Base-by-base conservation (phyloP, 2,113 vertebrate genomes). In the Menidia beryllina region DNA sequence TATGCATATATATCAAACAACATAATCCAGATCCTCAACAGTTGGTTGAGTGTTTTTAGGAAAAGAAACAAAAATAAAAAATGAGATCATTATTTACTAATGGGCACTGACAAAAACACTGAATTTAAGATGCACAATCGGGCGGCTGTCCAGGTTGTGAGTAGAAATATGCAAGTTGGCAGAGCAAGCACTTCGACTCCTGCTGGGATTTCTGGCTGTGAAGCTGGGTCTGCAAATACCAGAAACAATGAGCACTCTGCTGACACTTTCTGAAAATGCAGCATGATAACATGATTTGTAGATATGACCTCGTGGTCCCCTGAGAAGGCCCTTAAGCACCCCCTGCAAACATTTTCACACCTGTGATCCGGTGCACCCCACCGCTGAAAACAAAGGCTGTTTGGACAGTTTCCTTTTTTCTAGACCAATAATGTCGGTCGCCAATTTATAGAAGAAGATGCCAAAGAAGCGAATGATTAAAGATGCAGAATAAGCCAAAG, bases 141-240 rank as follows among this genome's bases (percentile, higher is more conserved):
- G 85, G 85, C 81, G 68, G 34, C 17, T 1, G 68, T 87, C 85
- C 86, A 88, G 72, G 59, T 71, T 62, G 60, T 52, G 47, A 67
- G 61, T 52, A 70, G 63, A 66, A 77, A 78, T 61, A 75, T 82
- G 82, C 79, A 78, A 86, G 85, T 75, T 86, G 85, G 83, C 85
- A 85, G 77, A 74, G 20, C 43, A 58, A 41, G 48, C 62, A 63
- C 62, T 80, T 79, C 76, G 68, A 30, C 53, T 79, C 77, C 73
- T 83, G 76, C 81, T 88, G 71, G 48, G 68, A 73, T 30, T 60
- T 83, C 81, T 82, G 71, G 67, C 76, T 38, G 45, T 49, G 66
- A 75, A 53, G 56, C 61, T 72, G 59, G 68, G 27, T 59, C 62
- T 71, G 53, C 53, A 67, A 72, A 81, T 59, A 78, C 60, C 47